These are phyloP conservation scores for Mustelus asterias DNA, from an alignment of 2,113 vertebrate genomes.

Conservation along the genomic window DNA sequence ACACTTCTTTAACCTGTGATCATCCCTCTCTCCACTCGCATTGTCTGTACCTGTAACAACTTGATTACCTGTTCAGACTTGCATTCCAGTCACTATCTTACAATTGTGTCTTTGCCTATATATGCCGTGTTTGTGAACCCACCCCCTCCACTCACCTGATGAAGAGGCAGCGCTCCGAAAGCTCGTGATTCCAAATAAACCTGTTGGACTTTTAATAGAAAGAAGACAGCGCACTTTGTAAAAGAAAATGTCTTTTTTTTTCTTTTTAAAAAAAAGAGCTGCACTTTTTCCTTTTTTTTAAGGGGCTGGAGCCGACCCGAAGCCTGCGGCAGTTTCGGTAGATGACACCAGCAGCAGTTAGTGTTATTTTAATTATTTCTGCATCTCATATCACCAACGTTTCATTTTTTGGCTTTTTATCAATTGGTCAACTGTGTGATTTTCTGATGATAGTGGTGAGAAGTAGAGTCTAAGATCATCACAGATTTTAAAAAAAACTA, in stretches of 20 bases:
- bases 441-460: not conserved
- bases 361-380: constrained; percentile 34
- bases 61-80: no score
- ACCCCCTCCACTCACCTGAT: no score
- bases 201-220: not conserved
- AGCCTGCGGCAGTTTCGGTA: constrained; percentile 18
- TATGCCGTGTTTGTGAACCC: no score
- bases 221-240: not conserved
- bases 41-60: no score
- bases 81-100: no score
- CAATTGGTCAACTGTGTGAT: not conserved
- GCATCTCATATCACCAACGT: constrained; percentile 12
- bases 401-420: not conserved
- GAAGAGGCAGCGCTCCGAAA: no score
- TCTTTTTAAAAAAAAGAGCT: constrained; percentile 9
- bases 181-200: no score
- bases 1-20: no score
- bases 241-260: constrained; percentile 6
- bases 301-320: constrained; percentile 23
- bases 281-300: constrained; percentile 19
- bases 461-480: not conserved
- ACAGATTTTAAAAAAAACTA: no score
- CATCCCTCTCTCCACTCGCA: no score
- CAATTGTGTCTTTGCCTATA: no score
- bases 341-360: constrained; percentile 37